Base-by-base conservation (phyloP, 2,888 invertebrate genomes). In the Lasius fuliginosus region DNA sequence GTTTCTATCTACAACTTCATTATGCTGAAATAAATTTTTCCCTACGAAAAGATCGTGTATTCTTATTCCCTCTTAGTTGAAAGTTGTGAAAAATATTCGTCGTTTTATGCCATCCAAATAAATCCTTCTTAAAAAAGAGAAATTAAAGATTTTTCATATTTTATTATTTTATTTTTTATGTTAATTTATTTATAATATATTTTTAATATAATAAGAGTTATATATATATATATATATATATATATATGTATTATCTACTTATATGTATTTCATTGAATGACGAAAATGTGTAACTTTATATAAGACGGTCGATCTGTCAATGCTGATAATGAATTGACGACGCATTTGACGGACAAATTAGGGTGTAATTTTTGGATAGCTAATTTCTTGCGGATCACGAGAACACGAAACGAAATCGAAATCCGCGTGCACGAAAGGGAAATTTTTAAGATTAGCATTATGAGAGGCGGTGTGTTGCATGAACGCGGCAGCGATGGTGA, bases 21-120 rank as follows among this genome's bases (percentile, higher is more conserved):
- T 36, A 33, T 64, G n/a, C 71, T 49, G n/a, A 86, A 89, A 89
- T 87, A 89, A 90, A 90, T 76, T 12, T 87, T 89, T 85, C 84
- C 88, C 40, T 88, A 90, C 74, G 56, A 86, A 62, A 9, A 60
- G 0, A 8, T 23, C 1, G 23, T 18, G 9, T 40, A 23, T 58
- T 23, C 0, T 42, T 33, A 36, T 11, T 23, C 12, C 23, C 30
- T 46, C 23, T 33, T 0, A 1, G n/a, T 42, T n/a, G 2, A 23
- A 46, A 64, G 12, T 42, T 74, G 33, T 15, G 1, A 11, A 27
- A 60, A 42, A 42, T 30, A 64, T 74, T 73, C 33, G 1, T 60
- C 12, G 1, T 40, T 56, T 73, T 15, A 36, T 4, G 3, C 2
- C 0, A 1, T 23, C 5, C 23, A 27, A 73, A 73, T 1, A 0